These are phyloP conservation scores for Probosciger aterrimus DNA, from an alignment of 2,113 vertebrate genomes.

Conservation along the genomic window DNA sequence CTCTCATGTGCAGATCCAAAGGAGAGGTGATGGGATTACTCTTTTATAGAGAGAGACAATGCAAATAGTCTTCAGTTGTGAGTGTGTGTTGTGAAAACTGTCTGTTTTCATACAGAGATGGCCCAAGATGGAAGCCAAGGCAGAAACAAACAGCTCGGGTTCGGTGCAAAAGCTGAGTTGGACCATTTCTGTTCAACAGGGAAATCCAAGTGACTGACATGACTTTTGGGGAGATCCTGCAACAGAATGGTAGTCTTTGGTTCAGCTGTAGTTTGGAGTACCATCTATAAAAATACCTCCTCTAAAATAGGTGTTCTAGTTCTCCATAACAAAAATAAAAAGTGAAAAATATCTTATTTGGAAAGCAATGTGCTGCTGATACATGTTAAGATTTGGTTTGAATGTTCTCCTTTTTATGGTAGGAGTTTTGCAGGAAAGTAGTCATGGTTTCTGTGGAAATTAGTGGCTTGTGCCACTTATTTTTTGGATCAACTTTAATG, in stretches of 20 bases:
- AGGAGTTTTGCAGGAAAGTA: neutral
- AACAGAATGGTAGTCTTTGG: neutral
- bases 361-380: neutral
- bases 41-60: slow-evolving; percentile 26
- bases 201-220: neutral
- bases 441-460: neutral
- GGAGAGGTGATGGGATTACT: slow-evolving; percentile 31
- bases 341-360: neutral
- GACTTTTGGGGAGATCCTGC: neutral
- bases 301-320: neutral
- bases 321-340: neutral
- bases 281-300: neutral
- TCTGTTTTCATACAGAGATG: slow-evolving; percentile 31
- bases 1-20: neutral
- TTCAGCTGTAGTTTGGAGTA: neutral
- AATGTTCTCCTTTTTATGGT: neutral
- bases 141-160: neutral
- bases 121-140: slow-evolving; percentile 4
- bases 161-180: neutral
- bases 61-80: slow-evolving; percentile 34
- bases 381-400: neutral
- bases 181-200: neutral
- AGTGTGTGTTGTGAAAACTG: slow-evolving; percentile 1
- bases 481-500: neutral
- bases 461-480: neutral